Evolutionary conservation across 2,888 invertebrate genomes (phyloP), one percentile per base, ranked within the genome.

Genomic region (Anticlea derivata): DNA sequence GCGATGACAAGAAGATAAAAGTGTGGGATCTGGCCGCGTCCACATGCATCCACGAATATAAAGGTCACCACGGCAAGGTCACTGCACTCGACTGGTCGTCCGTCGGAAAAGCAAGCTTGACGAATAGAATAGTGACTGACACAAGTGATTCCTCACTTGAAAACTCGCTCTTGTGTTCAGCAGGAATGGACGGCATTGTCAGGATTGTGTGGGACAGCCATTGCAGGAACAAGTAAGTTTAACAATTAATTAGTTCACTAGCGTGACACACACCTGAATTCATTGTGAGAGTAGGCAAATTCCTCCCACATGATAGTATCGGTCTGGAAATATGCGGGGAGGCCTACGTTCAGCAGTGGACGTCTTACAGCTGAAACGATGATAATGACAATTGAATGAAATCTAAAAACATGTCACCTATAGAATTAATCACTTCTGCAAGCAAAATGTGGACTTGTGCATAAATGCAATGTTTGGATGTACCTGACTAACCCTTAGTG

Each of bases 11-110:
- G 64, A 91, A 92, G 63, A 92, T 96, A 8, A 91, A 93, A 77
- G 89, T 96, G 11, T 96, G 95, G 95, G 95, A 96, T 73, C 74
- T 96, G 58, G 91, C 93, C 2, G 91, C 92, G 12, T 93, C 94
- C 5, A 92, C 92, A 37, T 87, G 93, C 51, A 73, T 94, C 7
- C 91, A 92, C 55, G 94, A 95, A 71, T 88, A 95, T 50, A 86
- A 92, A 58, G 94, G 94, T 0, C 94, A 94, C 67, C 92, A 92
- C 30, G 93, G 93, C 24, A 92, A 92, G 39, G 89, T 95, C 7
- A 92, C 92, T 1, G 86, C 92, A 10, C 78, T 95, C 6, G 89
- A 92, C 49, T 95, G 95, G 93, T 93, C 90, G 0, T 73, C 85
- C 0, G 61, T 85, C 1, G 88, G 84, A 3, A 86, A 83, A 50